A percentile compares a stretch with the other conserved stretches of the same genome.
phyloP scores from a whole-genome alignment of 2,113 vertebrate genomes.

The Tiliqua scincoides region DNA sequence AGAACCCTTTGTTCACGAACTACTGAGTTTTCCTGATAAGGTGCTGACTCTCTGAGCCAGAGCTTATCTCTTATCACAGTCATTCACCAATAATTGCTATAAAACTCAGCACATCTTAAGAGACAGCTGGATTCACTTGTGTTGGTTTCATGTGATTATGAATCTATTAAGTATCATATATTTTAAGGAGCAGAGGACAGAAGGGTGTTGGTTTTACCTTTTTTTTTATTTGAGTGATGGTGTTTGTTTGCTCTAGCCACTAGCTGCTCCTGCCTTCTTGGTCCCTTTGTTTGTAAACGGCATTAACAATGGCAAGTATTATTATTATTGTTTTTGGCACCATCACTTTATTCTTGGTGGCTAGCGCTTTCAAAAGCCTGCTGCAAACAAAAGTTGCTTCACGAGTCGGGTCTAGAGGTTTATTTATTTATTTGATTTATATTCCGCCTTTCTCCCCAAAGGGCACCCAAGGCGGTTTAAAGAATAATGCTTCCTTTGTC shows the following conservation, averaged over 20 bases:
- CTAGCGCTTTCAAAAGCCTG: neutral
- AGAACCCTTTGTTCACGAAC: slow-evolving; percentile 30
- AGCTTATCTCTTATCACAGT: slow-evolving; percentile 58
- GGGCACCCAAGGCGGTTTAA: no score
- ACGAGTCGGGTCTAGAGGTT: neutral
- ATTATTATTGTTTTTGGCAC: neutral
- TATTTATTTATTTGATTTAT: no score
- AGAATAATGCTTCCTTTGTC: neutral
- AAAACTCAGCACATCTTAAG: neutral
- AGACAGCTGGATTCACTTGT: neutral
- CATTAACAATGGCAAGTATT: neutral
- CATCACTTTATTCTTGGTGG: neutral
- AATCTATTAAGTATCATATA: neutral
- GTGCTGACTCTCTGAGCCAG: slow-evolving; percentile 35
- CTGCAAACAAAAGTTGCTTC: neutral
- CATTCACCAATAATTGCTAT: slow-evolving; percentile 52
- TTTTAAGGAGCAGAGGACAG: neutral
- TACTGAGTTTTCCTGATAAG: slow-evolving; percentile 27
- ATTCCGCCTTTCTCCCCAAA: no score
- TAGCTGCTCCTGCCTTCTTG: neutral
- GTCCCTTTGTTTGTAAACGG: neutral
- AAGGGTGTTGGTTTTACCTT: neutral
- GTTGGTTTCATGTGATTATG: neutral
- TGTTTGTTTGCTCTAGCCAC: neutral
- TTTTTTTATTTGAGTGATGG: neutral